Evolutionary conservation across 2,888 invertebrate species (phyloP).

Genomic region (Drosophila longiperda): DNA sequence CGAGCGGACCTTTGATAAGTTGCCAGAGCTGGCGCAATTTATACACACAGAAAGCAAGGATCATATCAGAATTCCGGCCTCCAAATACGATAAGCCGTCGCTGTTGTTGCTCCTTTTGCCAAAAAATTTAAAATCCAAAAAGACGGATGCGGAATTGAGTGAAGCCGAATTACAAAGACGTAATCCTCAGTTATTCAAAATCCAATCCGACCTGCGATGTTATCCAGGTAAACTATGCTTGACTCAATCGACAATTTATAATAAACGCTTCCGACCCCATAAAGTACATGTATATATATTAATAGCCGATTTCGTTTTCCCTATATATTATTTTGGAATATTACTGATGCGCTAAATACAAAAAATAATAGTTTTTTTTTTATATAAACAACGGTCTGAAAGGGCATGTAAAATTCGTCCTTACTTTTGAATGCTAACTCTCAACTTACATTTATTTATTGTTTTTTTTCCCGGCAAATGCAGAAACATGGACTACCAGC

Average conservation of each 20-base stretch:
- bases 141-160: slow-evolving; percentile 83
- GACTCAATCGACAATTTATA: neutral
- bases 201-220: slow-evolving; percentile 83
- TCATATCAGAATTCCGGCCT: slow-evolving; percentile 89
- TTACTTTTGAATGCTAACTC: neutral
- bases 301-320: neutral
- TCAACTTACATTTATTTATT: neutral
- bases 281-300: neutral
- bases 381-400: neutral
- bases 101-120: slow-evolving; percentile 83
- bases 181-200: slow-evolving; percentile 83
- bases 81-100: slow-evolving; percentile 89
- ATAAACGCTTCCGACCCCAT: neutral
- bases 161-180: slow-evolving; percentile 82
- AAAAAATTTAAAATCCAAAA: slow-evolving; percentile 83
- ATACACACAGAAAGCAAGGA: slow-evolving; percentile 78
- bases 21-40: slow-evolving; percentile 81
- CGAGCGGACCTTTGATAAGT: slow-evolving; percentile 71
- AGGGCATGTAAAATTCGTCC: neutral
- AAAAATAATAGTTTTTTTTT: neutral
- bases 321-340: neutral
- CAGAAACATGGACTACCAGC: slow-evolving; percentile 88
- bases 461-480: neutral
- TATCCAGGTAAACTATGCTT: slow-evolving; percentile 79
- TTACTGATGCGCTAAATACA: neutral